Conservation (phyloP, 1,140 invertebrate species). For the Lasioglossum albipes region DNA sequence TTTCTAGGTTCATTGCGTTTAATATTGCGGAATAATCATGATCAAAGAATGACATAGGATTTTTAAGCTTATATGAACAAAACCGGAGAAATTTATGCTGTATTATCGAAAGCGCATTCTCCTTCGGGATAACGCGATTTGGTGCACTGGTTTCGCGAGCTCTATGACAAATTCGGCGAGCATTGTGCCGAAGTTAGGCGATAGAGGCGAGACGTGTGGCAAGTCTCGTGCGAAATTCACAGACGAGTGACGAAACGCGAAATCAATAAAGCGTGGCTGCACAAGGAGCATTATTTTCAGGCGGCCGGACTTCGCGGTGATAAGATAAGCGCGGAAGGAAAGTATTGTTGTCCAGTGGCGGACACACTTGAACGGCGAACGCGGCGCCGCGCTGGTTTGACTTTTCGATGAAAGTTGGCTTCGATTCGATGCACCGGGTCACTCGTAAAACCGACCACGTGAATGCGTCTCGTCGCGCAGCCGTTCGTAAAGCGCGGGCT, state of each 20-base stretch:
- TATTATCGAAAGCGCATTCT: not conserved
- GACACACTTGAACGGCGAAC: not conserved
- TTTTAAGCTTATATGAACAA: too few species aligned
- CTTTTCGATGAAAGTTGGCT: conserved; percentile 11
- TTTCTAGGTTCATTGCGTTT: too few species aligned
- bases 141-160: not conserved
- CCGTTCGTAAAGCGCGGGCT: conserved; percentile 54
- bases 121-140: not conserved
- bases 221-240: conserved; percentile 23
- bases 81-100: too few species aligned
- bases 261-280: not conserved
- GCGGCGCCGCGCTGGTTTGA: conserved; percentile 1
- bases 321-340: conserved; percentile 43
- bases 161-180: not conserved
- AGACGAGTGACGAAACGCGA: conserved; percentile 24
- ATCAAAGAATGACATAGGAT: too few species aligned
- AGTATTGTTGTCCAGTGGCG: conserved; percentile 15
- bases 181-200: not conserved
- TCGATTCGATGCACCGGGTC: conserved; percentile 26
- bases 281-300: conserved; percentile 41
- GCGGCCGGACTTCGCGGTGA: conserved; percentile 35
- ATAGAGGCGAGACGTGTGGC: not conserved
- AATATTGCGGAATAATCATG: too few species aligned
- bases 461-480: conserved; percentile 46
- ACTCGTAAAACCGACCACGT: conserved; percentile 48